phyloP scores from a whole-genome alignment of 2,797 vertebrate species.

The Chiropotes sagulatus region DNA sequence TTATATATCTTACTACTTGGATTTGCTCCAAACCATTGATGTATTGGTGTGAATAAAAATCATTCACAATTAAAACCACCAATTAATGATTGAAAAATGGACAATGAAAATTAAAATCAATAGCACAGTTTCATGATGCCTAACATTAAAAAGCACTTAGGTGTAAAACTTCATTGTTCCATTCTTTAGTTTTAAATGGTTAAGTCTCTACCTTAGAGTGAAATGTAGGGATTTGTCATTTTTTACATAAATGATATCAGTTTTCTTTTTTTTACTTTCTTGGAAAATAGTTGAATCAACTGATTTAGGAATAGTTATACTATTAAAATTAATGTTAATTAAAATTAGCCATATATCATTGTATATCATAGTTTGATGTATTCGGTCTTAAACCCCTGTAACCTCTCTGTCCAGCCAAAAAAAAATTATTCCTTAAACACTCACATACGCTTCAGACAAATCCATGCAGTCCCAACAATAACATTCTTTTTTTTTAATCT shows the following conservation, averaged over 20 bases:
- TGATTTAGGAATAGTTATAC: background rate
- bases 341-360: conserved; percentile 4
- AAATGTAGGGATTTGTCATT: conserved; percentile 3
- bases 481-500: no score
- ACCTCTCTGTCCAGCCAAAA: background rate
- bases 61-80: conserved; percentile 17
- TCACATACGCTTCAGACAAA: background rate
- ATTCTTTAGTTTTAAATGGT: background rate
- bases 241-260: background rate
- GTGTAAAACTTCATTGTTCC: background rate
- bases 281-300: background rate
- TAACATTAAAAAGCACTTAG: background rate
- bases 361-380: background rate
- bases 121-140: background rate
- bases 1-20: background rate
- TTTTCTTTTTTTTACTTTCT: background rate
- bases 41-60: background rate
- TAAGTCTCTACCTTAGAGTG: background rate
- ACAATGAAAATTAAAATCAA: background rate
- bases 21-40: conserved; percentile 16
- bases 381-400: background rate
- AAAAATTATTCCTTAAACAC: background rate
- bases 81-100: conserved; percentile 21
- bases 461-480: background rate
- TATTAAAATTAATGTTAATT: background rate